phyloP scores from a whole-genome alignment of 2,797 vertebrate species.

The Gymnothorax reevesii region DNA sequence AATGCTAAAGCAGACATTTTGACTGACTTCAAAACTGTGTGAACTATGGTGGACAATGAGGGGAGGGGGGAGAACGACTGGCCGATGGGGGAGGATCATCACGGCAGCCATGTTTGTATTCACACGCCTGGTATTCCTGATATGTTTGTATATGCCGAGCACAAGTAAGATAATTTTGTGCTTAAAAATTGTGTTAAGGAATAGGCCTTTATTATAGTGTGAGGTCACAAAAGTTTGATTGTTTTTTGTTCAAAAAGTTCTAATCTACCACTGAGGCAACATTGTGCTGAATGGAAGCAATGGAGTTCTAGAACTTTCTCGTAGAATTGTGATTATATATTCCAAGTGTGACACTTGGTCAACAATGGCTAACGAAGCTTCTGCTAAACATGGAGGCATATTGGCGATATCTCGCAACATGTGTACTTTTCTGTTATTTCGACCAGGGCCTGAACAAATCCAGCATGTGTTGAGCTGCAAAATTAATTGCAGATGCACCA shows the following conservation, averaged over 20 bases:
- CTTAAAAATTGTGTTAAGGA: background rate
- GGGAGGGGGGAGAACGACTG: background rate
- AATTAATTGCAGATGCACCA: background rate
- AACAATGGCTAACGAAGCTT: background rate
- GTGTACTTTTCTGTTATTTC: background rate
- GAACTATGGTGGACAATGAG: background rate
- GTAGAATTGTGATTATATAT: background rate
- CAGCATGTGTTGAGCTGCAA: background rate
- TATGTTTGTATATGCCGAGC: background rate
- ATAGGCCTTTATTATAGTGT: background rate
- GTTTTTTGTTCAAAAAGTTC: too few species aligned
- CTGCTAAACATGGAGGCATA: background rate
- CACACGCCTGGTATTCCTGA: background rate
- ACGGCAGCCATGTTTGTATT: background rate
- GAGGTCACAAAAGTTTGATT: too few species aligned
- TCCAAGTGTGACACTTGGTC: too few species aligned
- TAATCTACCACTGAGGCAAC: too few species aligned
- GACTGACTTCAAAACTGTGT: background rate
- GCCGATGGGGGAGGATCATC: background rate
- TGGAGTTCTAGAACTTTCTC: too few species aligned
- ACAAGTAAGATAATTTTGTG: background rate
- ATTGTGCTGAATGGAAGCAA: too few species aligned
- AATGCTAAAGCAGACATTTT: background rate
- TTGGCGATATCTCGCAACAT: background rate
- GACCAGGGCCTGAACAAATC: background rate